Percentiles rank a stretch among this genome's conserved stretches.
Evolutionary conservation across 2,113 vertebrate species (phyloP).

Genomic region (Mastomys natalensis): DNA sequence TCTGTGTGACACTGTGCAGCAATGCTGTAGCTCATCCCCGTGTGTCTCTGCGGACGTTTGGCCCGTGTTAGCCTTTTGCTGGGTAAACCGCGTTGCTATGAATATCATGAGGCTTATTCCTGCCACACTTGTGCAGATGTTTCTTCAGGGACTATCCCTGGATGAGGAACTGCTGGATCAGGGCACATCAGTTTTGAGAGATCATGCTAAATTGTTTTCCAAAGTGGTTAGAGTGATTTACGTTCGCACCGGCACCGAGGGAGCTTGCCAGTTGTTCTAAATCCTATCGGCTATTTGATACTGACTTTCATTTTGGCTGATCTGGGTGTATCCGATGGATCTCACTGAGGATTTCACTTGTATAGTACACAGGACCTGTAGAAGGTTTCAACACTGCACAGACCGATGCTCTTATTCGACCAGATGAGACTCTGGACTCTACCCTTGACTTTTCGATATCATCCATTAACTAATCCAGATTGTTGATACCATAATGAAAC

Average conservation of each 20-base stretch:
- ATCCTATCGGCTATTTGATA: conserved; percentile 1
- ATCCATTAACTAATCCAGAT: conserved; percentile 3
- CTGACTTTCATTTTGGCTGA: neutral
- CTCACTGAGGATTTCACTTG: conserved; percentile 42
- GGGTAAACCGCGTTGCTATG: neutral
- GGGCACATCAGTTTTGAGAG: neutral
- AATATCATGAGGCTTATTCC: neutral
- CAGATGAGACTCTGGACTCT: conserved; percentile 55
- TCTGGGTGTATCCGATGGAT: neutral
- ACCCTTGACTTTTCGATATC: neutral
- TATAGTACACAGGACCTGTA: neutral
- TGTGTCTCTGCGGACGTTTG: neutral
- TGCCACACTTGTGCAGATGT: neutral
- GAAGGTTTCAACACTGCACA: neutral
- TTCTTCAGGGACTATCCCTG: neutral
- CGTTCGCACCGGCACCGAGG: neutral
- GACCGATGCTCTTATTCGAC: neutral
- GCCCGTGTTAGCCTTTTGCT: neutral
- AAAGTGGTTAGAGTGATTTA: conserved; percentile 19
- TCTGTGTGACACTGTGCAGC: neutral
- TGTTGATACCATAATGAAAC: neutral
- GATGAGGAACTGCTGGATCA: conserved; percentile 9
- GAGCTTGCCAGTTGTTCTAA: conserved; percentile 29
- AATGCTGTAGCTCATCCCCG: neutral
- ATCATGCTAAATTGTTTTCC: neutral